Percentiles rank a stretch among this genome's conserved stretches.
phyloP scores from a whole-genome alignment of 2,797 vertebrate genomes.

The Acropternis orthonyx region DNA sequence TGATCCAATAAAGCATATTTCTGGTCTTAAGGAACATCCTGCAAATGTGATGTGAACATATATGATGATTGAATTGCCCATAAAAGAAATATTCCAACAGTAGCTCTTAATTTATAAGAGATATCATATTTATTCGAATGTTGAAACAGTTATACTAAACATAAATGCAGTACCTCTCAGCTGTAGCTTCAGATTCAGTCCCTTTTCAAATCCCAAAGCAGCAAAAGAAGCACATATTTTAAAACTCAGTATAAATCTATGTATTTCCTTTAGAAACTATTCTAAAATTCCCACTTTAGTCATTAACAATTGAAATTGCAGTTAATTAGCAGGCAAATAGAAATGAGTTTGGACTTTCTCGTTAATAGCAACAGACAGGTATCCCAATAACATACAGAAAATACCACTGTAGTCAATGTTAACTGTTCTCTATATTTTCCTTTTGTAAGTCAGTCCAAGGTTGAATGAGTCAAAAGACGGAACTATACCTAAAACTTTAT shows the following conservation, averaged over 20 bases:
- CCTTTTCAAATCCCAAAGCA: background rate
- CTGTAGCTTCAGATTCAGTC: background rate
- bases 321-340: background rate
- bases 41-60: background rate
- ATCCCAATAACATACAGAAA: background rate
- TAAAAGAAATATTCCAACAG: background rate
- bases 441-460: background rate
- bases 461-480: background rate
- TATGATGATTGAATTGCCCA: background rate
- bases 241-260: background rate
- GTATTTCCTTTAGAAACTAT: background rate
- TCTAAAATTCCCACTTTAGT: background rate
- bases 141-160: background rate
- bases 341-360: background rate
- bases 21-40: background rate
- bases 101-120: background rate
- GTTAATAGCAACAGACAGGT: background rate
- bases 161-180: background rate
- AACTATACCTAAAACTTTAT: background rate
- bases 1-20: background rate
- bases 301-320: background rate
- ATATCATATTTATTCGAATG: background rate
- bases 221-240: background rate
- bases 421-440: background rate
- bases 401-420: background rate